These are phyloP conservation scores for Phylloscopus collybita DNA, from an alignment of 2,797 vertebrate genomes.

Conservation along the genomic window DNA sequence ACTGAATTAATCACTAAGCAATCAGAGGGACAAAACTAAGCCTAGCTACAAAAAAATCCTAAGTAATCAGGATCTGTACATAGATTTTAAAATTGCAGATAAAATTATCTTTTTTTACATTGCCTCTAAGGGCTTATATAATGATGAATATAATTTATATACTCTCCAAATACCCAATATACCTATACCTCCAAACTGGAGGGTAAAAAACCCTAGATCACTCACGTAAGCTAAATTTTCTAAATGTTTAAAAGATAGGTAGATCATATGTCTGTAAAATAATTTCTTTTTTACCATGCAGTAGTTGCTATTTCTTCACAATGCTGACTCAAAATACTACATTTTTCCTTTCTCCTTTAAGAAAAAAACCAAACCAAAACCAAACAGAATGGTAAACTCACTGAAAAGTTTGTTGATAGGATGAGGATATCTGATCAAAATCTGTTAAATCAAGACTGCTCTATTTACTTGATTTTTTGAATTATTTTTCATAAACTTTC, in stretches of 20 bases:
- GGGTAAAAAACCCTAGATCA: not conserved
- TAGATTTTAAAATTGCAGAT: not conserved
- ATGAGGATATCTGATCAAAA: not conserved
- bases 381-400: not conserved
- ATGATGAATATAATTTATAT: not conserved
- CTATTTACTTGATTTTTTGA: not conserved
- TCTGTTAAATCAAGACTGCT: not conserved
- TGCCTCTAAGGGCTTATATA: not conserved
- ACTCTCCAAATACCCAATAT: not conserved
- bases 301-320: not conserved
- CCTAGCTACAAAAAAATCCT: not conserved
- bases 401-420: not conserved
- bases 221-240: not conserved
- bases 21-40: not conserved
- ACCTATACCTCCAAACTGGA: too few species aligned
- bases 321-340: not conserved
- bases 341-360: not conserved
- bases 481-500: not conserved
- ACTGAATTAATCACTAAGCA: not conserved
- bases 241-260: not conserved
- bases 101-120: not conserved
- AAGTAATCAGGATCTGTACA: not conserved
- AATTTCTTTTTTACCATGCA: not conserved
- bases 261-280: not conserved
- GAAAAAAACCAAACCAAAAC: not conserved